Evolutionary conservation across 2,888 invertebrate species (phyloP).

Genomic region (Netelia fuscicornis): DNA sequence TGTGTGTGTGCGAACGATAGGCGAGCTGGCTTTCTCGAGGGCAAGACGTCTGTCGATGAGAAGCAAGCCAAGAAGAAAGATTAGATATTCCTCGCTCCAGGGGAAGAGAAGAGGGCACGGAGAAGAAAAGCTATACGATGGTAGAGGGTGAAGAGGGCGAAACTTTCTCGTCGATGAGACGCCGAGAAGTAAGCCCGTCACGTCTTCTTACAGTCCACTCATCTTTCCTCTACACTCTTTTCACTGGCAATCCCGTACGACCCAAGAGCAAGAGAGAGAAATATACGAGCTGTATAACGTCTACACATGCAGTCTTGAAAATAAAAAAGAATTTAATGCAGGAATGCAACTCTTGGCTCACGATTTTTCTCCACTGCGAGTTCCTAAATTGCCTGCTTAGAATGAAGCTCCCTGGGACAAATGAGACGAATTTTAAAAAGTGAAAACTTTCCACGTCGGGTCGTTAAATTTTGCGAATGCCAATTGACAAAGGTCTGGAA

Average conservation of each 20-base stretch:
- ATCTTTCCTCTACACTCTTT: conserved; percentile 13
- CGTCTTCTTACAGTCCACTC: conserved; percentile 22
- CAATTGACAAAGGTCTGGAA: background rate
- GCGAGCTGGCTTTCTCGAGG: conserved; percentile 24
- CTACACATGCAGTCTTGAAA: background rate
- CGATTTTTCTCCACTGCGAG: background rate
- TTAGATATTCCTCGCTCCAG: conserved; percentile 52
- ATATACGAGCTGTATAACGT: background rate
- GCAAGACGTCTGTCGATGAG: conserved; percentile 46
- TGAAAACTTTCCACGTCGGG: background rate
- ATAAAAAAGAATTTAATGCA: background rate
- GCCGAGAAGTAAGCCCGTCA: conserved; percentile 31
- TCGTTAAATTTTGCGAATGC: too few species aligned
- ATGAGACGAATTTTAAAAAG: background rate
- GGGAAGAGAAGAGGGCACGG: background rate
- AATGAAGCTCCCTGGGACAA: background rate
- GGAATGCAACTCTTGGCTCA: background rate
- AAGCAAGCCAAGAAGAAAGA: conserved; percentile 42
- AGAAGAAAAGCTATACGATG: conserved; percentile 2
- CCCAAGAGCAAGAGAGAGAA: background rate
- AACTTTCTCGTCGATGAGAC: conserved; percentile 39
- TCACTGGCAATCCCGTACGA: background rate
- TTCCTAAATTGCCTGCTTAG: background rate
- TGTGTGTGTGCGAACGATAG: background rate
- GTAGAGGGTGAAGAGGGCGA: conserved; percentile 28